These are phyloP conservation scores for Tricholaema leucomelas DNA, from an alignment of 2,113 vertebrate species.

Conservation along the genomic window DNA sequence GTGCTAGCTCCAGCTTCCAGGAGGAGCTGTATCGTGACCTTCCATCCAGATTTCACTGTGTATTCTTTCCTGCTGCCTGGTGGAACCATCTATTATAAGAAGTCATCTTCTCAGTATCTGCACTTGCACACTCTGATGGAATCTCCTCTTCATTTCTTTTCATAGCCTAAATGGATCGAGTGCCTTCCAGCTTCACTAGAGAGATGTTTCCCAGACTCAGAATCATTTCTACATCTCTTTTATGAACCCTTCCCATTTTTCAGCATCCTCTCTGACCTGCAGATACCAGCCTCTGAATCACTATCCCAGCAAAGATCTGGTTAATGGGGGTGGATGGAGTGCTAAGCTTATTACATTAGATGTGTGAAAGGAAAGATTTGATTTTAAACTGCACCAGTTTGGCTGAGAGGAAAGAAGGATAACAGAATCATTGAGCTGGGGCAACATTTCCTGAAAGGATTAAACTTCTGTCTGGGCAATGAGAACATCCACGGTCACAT, in stretches of 20 bases:
- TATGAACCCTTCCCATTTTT: not conserved
- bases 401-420: conserved; percentile 9
- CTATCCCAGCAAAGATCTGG: not conserved
- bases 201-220: not conserved
- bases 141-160: not conserved
- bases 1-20: not conserved
- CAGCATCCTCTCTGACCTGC: conserved; percentile 2
- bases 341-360: not conserved
- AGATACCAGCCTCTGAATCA: not conserved
- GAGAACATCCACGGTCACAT: conserved; percentile 15
- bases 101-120: not conserved
- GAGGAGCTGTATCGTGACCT: not conserved
- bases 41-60: not conserved
- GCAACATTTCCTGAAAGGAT: conserved; percentile 30
- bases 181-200: not conserved
- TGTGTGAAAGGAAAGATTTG: not conserved
- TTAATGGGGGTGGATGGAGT: not conserved
- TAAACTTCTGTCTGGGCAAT: not conserved
- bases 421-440: not conserved
- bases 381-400: not conserved
- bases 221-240: not conserved
- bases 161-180: not conserved
- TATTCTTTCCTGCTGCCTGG: not conserved
- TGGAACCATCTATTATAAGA: not conserved
- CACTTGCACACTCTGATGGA: not conserved